Conservation (phyloP, 2,888 invertebrate genomes). For the Argyra leucocephala region DNA sequence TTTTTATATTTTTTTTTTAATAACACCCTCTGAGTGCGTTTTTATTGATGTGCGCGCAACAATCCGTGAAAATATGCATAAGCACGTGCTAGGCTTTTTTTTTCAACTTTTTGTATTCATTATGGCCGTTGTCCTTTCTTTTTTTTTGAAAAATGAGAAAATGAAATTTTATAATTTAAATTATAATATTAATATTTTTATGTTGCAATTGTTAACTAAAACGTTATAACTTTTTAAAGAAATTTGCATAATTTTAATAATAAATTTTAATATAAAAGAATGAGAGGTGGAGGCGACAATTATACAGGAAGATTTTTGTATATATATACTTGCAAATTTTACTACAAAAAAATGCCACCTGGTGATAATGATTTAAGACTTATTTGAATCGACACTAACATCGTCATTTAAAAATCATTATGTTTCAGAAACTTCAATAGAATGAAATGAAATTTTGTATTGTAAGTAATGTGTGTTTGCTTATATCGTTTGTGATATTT, state of each 20-base stretch:
- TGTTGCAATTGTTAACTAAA: background rate
- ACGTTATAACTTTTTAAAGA: background rate
- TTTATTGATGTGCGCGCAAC: background rate
- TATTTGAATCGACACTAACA: background rate
- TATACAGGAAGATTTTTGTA: too few relatives aligned
- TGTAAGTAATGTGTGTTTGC: too few relatives aligned
- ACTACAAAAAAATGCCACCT: background rate
- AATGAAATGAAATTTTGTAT: too few relatives aligned
- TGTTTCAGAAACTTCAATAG: too few relatives aligned
- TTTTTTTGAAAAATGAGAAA: background rate
- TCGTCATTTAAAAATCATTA: background rate
- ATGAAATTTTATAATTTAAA: background rate
- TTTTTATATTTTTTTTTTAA: too few relatives aligned
- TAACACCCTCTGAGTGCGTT: background rate
- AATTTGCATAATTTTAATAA: background rate
- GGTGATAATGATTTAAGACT: background rate
- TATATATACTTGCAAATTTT: too few relatives aligned
- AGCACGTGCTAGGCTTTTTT: constrained; percentile 6
- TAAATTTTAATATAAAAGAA: background rate
- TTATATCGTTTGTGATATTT: too few relatives aligned
- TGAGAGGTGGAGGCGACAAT: too few relatives aligned
- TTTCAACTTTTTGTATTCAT: background rate
- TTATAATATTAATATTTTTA: background rate
- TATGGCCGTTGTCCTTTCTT: background rate
- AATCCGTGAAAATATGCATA: background rate